These are phyloP conservation scores for Sabatieria punctata DNA, from an alignment of 2,888 invertebrate species.

Conservation along the genomic window DNA sequence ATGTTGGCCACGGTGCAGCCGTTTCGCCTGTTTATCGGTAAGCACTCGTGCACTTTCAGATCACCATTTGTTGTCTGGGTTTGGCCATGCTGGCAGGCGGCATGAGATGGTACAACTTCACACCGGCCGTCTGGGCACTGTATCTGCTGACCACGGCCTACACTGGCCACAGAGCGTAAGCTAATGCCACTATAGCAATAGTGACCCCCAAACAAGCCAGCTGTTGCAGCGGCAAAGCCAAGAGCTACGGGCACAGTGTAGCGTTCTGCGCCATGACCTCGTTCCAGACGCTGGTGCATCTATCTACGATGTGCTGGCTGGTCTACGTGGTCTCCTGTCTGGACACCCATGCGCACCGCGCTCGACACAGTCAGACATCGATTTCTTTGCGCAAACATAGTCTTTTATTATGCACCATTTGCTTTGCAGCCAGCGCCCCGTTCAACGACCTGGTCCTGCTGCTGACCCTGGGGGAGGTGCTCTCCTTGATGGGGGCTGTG, in stretches of 20 bases:
- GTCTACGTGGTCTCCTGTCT: slow-evolving; percentile 9
- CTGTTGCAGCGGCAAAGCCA: slow-evolving; percentile 6
- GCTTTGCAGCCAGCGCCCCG: no score
- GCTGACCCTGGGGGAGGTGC: slow-evolving; percentile 7
- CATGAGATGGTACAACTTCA: slow-evolving; percentile 10
- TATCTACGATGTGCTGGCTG: slow-evolving; percentile 11
- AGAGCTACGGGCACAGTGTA: slow-evolving; percentile 8
- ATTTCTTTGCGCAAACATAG: no score
- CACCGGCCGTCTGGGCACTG: slow-evolving; percentile 3
- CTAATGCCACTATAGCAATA: neutral
- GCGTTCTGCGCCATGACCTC: slow-evolving; percentile 11
- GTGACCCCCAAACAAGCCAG: neutral
- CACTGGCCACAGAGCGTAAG: slow-evolving; percentile 8
- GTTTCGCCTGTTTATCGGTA: neutral
- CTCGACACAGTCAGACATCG: no score
- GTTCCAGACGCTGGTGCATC: slow-evolving; percentile 13
- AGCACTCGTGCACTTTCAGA: neutral
- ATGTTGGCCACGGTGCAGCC: slow-evolving; percentile 3
- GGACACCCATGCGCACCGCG: slow-evolving; percentile 5
- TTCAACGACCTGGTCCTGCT: slow-evolving; percentile 8
- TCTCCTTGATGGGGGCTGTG: slow-evolving; percentile 10
- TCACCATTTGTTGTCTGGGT: slow-evolving; percentile 8
- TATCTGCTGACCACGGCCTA: slow-evolving; percentile 12
- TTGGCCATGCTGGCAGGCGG: slow-evolving; percentile 7
- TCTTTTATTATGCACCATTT: no score